Conservation (phyloP, 2,113 vertebrate genomes). For the Rhea americana region DNA sequence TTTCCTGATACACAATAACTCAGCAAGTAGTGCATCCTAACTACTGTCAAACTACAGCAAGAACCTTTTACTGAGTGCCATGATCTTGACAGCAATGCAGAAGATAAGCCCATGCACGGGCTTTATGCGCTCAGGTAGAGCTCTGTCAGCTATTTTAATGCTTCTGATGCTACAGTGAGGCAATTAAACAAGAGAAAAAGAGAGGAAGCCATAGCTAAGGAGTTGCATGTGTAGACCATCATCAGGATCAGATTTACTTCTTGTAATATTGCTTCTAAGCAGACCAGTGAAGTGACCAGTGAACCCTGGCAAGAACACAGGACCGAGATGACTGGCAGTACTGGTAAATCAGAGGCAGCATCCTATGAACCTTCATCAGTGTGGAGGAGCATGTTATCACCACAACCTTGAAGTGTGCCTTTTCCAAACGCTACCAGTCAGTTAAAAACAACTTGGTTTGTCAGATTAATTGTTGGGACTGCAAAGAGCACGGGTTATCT, state of each 20-base stretch:
- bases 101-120: not conserved
- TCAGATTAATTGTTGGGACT: not conserved
- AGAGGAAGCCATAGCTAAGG: not conserved
- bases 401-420: not conserved
- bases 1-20: not conserved
- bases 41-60: not conserved
- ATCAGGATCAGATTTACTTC: not conserved
- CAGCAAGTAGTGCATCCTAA: not conserved
- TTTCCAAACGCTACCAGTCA: not conserved
- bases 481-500: not conserved
- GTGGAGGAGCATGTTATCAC: not conserved
- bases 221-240: rapidly evolving
- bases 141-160: not conserved
- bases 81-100: not conserved
- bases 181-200: not conserved
- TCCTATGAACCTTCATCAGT: not conserved
- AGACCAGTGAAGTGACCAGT: not conserved
- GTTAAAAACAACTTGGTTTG: not conserved
- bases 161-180: not conserved
- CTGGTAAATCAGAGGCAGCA: not conserved
- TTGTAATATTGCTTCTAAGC: not conserved
- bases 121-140: rapidly evolving
- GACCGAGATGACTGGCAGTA: not conserved
- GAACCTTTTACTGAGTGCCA: not conserved
- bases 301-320: not conserved